Conservation (phyloP, 2,113 vertebrate genomes). For the Harpagus bidentatus region DNA sequence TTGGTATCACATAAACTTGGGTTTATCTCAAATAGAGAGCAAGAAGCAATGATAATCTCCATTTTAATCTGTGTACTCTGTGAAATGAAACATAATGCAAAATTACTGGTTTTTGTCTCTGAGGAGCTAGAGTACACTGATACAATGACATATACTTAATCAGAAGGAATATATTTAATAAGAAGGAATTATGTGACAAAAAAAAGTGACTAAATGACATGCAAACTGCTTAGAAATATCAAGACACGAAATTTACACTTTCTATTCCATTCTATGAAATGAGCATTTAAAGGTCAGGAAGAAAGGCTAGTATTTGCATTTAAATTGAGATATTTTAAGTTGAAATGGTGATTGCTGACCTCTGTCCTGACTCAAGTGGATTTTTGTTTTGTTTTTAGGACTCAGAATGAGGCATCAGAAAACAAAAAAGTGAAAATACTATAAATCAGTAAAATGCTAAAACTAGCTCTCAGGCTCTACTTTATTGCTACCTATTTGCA, state of each 20-base stretch:
- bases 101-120: slow-evolving; percentile 11
- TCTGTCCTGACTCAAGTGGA: slow-evolving; percentile 23
- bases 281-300: slow-evolving; percentile 73
- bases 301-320: slow-evolving; percentile 82
- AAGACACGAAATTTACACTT: slow-evolving; percentile 67
- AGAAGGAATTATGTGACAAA: slow-evolving; percentile 12
- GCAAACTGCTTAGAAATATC: slow-evolving; percentile 33
- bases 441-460: slow-evolving; percentile 1
- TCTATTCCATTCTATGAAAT: slow-evolving; percentile 67
- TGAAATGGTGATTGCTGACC: slow-evolving; percentile 68
- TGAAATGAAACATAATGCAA: slow-evolving; percentile 28
- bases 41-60: slow-evolving; percentile 13
- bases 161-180: slow-evolving; percentile 35
- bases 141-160: slow-evolving; percentile 43
- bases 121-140: neutral
- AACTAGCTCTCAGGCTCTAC: neutral
- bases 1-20: neutral
- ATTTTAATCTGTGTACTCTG: slow-evolving; percentile 35
- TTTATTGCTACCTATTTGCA: neutral
- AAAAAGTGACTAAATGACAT: slow-evolving; percentile 35
- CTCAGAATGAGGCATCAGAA: neutral
- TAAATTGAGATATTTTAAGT: slow-evolving; percentile 78
- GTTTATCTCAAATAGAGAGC: slow-evolving; percentile 6
- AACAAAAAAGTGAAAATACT: neutral
- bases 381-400: slow-evolving; percentile 42